Conservation (phyloP, 23 tunicate species). For the Diplosoma virens region DNA sequence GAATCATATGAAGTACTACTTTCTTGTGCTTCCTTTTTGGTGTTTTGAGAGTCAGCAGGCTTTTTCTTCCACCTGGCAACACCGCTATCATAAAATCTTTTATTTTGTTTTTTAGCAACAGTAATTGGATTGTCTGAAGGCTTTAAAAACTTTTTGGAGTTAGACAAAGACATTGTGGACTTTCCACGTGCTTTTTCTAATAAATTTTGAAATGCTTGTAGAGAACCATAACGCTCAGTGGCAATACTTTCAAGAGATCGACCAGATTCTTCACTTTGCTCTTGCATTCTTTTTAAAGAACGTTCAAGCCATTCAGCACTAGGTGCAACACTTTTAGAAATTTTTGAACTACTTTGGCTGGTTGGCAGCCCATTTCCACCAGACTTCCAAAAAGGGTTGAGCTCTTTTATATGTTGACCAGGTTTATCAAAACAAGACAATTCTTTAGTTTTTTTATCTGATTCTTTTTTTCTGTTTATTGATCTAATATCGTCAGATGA, state of each 20-base stretch:
- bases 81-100: no score
- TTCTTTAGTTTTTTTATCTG: conserved; percentile 1
- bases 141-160: conserved; percentile 19
- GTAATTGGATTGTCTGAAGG: conserved; percentile 38
- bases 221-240: conserved; percentile 85
- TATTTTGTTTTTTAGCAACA: background rate
- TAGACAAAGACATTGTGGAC: background rate
- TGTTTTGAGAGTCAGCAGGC: no score
- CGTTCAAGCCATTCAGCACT: conserved; percentile 54
- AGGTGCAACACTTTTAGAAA: conserved; percentile 1
- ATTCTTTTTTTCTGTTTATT: conserved; percentile 24
- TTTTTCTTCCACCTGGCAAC: conserved; percentile 23
- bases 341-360: background rate
- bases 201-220: conserved; percentile 65
- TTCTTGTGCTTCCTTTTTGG: no score
- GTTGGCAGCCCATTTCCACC: conserved; percentile 78
- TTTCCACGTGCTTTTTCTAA: conserved; percentile 46
- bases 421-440: conserved; percentile 32
- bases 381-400: conserved; percentile 82
- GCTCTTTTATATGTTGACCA: conserved; percentile 74
- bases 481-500: conserved; percentile 43
- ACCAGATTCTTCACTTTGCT: conserved; percentile 66
- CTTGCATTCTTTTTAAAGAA: conserved; percentile 88
- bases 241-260: conserved; percentile 62
- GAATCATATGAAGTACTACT: no score